A percentile compares a stretch with the other conserved stretches of the same genome.
phyloP scores from a whole-genome alignment of 1,140 invertebrate species.

The Pseudomyrmex flavicornis region DNA sequence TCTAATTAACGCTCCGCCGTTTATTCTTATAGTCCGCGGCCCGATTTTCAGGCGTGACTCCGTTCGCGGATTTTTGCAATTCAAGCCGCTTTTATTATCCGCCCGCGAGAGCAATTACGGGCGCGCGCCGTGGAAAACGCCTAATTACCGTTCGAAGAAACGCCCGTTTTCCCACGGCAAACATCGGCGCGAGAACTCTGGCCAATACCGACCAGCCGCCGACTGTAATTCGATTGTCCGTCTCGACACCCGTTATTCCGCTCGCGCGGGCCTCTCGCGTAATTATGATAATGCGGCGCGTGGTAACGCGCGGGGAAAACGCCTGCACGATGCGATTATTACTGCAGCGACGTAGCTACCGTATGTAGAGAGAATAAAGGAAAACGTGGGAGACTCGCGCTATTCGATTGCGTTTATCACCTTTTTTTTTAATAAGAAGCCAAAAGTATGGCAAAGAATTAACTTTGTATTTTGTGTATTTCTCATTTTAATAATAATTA shows the following conservation, averaged over 20 bases:
- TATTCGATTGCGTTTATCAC: too few species aligned
- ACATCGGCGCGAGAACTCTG: conserved; percentile 30
- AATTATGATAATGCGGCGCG: conserved; percentile 56
- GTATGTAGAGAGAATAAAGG: neutral
- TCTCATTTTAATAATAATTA: too few species aligned
- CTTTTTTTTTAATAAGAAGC: too few species aligned
- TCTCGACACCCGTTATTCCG: conserved; percentile 32
- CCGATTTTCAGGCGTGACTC: conserved; percentile 33
- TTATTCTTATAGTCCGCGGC: neutral
- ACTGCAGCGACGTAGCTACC: conserved; percentile 17
- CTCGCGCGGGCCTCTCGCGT: conserved; percentile 24
- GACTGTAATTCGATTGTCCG: conserved; percentile 49
- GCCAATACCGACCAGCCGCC: conserved; percentile 25
- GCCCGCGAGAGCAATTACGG: conserved; percentile 27
- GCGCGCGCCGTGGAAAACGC: conserved; percentile 33
- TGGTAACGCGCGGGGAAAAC: conserved; percentile 48
- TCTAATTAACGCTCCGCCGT: conserved; percentile 7
- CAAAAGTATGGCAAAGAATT: too few species aligned
- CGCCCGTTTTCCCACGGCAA: conserved; percentile 40
- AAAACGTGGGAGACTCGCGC: too few species aligned
- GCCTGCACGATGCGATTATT: conserved; percentile 38
- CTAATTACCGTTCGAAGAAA: conserved; percentile 42
- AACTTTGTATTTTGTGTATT: too few species aligned
- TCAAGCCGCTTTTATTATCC: conserved; percentile 16
- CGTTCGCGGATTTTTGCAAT: conserved; percentile 25